Evolutionary conservation across 2,888 invertebrate genomes (phyloP).

Genomic region (Ophonus ardosiacus): DNA sequence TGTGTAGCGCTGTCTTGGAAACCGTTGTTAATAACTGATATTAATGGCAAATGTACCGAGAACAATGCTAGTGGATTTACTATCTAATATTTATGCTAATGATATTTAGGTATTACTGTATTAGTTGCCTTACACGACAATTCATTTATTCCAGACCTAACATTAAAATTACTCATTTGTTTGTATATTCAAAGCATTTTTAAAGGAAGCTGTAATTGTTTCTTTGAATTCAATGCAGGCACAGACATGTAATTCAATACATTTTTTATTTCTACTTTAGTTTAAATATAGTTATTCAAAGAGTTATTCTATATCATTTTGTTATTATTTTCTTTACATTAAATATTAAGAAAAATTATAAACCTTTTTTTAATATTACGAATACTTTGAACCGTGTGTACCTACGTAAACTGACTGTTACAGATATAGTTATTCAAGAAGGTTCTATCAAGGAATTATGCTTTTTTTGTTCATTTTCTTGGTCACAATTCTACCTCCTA

Average conservation of each 20-base stretch:
- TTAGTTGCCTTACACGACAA: slow-evolving; percentile 26
- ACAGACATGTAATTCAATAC: neutral
- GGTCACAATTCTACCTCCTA: too few relatives aligned
- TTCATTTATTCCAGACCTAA: slow-evolving; percentile 3
- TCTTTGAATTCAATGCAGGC: neutral
- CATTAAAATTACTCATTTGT: slow-evolving; percentile 22
- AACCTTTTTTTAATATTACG: too few relatives aligned
- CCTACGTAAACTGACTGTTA: too few relatives aligned
- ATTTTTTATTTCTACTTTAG: neutral
- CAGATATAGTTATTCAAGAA: too few relatives aligned
- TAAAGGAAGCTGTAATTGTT: slow-evolving; percentile 10
- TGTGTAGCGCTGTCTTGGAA: slow-evolving; percentile 18
- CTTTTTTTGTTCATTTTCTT: too few relatives aligned
- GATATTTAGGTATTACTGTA: slow-evolving; percentile 42
- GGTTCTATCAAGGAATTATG: too few relatives aligned
- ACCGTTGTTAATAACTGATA: slow-evolving; percentile 59
- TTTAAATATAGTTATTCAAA: neutral
- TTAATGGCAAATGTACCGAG: slow-evolving; percentile 53
- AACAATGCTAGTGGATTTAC: slow-evolving; percentile 36
- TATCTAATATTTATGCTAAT: slow-evolving; percentile 53
- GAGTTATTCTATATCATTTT: too few relatives aligned
- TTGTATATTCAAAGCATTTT: slow-evolving; percentile 1
- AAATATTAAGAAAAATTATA: too few relatives aligned
- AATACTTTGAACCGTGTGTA: too few relatives aligned
- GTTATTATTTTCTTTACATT: too few relatives aligned